phyloP scores from a whole-genome alignment of 1,140 invertebrate genomes.

The Bombus fervidus region DNA sequence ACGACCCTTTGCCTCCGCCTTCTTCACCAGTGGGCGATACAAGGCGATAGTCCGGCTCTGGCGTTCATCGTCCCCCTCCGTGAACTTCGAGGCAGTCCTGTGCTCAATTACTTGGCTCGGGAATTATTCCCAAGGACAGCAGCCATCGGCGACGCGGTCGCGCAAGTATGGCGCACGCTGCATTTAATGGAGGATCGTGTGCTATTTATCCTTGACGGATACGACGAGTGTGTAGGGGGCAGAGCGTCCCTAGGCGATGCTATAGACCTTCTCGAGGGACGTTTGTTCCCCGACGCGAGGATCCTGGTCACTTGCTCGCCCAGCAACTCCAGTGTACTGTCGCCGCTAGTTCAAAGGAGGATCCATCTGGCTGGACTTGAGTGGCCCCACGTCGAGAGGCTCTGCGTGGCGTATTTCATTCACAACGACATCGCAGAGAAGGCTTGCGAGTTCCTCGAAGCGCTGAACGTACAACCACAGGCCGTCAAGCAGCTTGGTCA shows the following conservation, averaged over 20 bases:
- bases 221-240: slow-evolving; percentile 81
- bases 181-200: slow-evolving; percentile 82
- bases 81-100: slow-evolving; percentile 80
- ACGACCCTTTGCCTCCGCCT: slow-evolving; percentile 82
- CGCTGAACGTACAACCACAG: slow-evolving; percentile 72
- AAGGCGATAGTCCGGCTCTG: slow-evolving; percentile 79
- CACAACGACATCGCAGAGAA: slow-evolving; percentile 77
- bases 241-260: slow-evolving; percentile 80
- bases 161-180: slow-evolving; percentile 79
- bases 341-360: slow-evolving; percentile 79
- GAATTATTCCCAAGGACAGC: slow-evolving; percentile 80
- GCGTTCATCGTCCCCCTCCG: slow-evolving; percentile 83
- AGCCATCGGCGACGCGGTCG: slow-evolving; percentile 69
- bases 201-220: slow-evolving; percentile 84
- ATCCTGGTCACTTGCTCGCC: slow-evolving; percentile 83
- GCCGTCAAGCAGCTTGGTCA: slow-evolving; percentile 79
- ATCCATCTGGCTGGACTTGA: slow-evolving; percentile 82
- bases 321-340: slow-evolving; percentile 70
- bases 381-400: slow-evolving; percentile 82
- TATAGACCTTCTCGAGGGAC: slow-evolving; percentile 82
- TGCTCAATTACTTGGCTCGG: slow-evolving; percentile 80
- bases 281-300: slow-evolving; percentile 83
- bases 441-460: slow-evolving; percentile 74
- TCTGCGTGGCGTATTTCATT: slow-evolving; percentile 82
- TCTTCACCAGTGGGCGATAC: slow-evolving; percentile 83